phyloP scores from a whole-genome alignment of 2,113 vertebrate genomes.

The Macquaria australasica region DNA sequence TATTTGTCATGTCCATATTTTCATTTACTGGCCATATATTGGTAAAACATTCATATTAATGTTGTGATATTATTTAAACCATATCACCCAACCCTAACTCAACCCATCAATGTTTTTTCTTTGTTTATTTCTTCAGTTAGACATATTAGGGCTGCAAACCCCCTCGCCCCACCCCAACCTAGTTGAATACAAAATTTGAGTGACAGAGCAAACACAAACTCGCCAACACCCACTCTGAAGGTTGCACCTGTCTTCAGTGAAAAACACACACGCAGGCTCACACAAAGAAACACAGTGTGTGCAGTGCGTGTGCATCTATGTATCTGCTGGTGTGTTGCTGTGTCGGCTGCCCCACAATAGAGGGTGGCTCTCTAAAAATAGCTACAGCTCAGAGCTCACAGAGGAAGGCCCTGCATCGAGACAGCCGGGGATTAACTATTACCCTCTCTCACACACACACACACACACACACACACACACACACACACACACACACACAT shows the following conservation, averaged over 20 bases:
- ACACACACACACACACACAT: constrained; percentile 2
- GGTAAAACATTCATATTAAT: no score
- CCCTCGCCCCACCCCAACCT: no score
- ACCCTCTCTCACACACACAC: constrained; percentile 19
- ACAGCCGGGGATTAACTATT: constrained; percentile 55
- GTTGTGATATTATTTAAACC: not conserved
- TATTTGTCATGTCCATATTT: not conserved
- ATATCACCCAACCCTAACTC: not conserved
- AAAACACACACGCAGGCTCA: not conserved
- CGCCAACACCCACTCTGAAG: not conserved
- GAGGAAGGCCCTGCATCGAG: constrained; percentile 47
- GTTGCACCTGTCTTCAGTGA: not conserved
- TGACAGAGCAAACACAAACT: not conserved
- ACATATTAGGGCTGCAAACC: not conserved
- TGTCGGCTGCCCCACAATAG: constrained; percentile 30
- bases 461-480: not conserved
- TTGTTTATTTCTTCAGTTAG: not conserved
- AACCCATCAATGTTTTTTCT: not conserved
- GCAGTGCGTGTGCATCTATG: not conserved
- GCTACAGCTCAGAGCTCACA: constrained; percentile 61
- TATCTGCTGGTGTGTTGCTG: constrained; percentile 2
- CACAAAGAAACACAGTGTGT: not conserved
- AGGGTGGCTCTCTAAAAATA: constrained; percentile 68
- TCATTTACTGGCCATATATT: not conserved
- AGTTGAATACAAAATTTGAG: not conserved